These are phyloP conservation scores for Nephrotoma guestfalica DNA, from an alignment of 2,888 invertebrate species.

Conservation along the genomic window DNA sequence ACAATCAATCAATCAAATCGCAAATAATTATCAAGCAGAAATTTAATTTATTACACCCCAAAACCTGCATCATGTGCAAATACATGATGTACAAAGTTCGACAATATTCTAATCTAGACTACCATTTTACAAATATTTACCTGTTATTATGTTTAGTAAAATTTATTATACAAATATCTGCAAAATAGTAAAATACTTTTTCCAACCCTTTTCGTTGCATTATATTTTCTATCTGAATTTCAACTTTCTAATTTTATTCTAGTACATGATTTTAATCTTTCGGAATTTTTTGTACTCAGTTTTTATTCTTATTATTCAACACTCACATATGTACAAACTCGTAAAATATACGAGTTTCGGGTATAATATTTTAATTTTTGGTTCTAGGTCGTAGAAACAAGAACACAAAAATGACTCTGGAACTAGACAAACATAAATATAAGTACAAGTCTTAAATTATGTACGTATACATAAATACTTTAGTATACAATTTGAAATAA, in stretches of 20 bases:
- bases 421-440: not conserved
- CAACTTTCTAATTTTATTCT: too few species aligned
- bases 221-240: not conserved
- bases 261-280: too few species aligned
- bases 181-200: not conserved
- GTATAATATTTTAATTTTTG: not conserved
- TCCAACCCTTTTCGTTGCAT: not conserved
- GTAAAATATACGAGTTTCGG: too few species aligned
- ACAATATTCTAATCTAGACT: too few species aligned
- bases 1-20: too few species aligned
- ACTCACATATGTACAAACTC: not conserved
- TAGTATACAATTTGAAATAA: not conserved
- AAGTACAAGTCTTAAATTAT: not conserved
- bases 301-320: not conserved
- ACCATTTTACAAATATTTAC: too few species aligned
- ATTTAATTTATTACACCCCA: too few species aligned
- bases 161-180: not conserved
- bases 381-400: not conserved
- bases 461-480: not conserved
- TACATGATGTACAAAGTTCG: too few species aligned
- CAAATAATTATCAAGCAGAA: too few species aligned
- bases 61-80: too few species aligned
- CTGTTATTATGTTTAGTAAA: too few species aligned
- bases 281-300: not conserved
- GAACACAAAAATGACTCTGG: not conserved